Evolutionary conservation across 2,888 invertebrate species (phyloP), one percentile per base, ranked within the genome.

Genomic region (Apodemia duryi): DNA sequence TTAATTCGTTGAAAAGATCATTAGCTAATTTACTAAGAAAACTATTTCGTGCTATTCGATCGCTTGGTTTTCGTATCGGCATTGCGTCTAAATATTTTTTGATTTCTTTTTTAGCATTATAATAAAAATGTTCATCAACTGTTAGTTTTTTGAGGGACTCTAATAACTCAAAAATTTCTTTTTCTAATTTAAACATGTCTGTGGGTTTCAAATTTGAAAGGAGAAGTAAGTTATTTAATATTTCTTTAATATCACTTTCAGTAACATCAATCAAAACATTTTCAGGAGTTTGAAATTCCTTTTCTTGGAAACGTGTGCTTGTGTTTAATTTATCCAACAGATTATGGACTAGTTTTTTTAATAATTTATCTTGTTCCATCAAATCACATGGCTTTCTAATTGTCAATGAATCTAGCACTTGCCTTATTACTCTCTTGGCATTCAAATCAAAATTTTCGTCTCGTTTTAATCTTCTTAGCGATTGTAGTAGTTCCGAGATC

Each of bases 21-120:
- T 66, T 65, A 54, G 64, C 66, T 29, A 70, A 32, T 2, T 52
- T 21, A 57, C 52, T 21, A 29, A 66, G 63, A 52, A 67, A 62
- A 2, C 13, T 21, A 10, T 13, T n/a, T 11, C 64, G 60, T 43
- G 65, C 63, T 9, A 46, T 35, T 10, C 32, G 32, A 21, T 68
- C 63, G 51, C 49, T 43, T 2, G 69, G 68, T 41, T 35, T 65
- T 65, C 66, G 66, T 41, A 68, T 69, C 9, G 70, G 69, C 28
- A 69, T 51, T n/a, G 46, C 32, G n/a, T 67, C 43, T 9, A 70
- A 65, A 35, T 61, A 66, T 63, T 62, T 62, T 7, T 38, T 28
- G 29, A 69, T 65, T 67, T 67, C 69, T 21, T 29, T 60, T 52
- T 61, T 69, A 28, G 66, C 70, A 10, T 62, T 67, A 6, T 29